Percentiles rank a stretch among this genome's conserved stretches.
Conservation (phyloP, 2,888 invertebrate species). For the Hypomecis punctinalis region DNA sequence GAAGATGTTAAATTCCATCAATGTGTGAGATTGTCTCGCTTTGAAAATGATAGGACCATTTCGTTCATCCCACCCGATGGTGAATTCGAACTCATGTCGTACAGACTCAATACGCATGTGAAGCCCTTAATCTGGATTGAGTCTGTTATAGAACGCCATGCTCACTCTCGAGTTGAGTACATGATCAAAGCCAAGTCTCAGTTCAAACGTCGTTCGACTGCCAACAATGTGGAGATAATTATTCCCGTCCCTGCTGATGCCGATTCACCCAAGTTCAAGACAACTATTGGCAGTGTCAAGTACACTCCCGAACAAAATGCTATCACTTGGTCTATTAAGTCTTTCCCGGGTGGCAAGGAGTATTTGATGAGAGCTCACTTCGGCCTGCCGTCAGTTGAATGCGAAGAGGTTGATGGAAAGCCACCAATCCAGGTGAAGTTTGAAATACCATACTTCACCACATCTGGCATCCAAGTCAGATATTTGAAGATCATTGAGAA, state of each 20-base stretch:
- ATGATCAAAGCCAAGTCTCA: constrained; percentile 99
- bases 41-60: constrained; percentile 99
- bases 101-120: constrained; percentile 97
- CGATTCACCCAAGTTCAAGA: constrained; percentile 99
- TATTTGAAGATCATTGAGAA: constrained; percentile 99
- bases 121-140: constrained; percentile 99
- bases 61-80: constrained; percentile 99
- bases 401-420: constrained; percentile 97
- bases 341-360: constrained; percentile 99
- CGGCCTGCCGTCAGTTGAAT: constrained; percentile 97
- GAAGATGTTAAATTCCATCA: constrained; percentile 99
- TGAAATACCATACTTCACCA: constrained; percentile 99
- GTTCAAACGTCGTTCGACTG: constrained; percentile 98
- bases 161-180: constrained; percentile 98
- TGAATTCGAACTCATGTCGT: constrained; percentile 99
- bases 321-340: constrained; percentile 98
- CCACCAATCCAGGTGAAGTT: constrained; percentile 99
- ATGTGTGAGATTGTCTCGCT: constrained; percentile 97
- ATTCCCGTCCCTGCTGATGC: constrained; percentile 98
- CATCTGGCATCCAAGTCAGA: constrained; percentile 98
- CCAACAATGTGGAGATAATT: constrained; percentile 99
- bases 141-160: constrained; percentile 98
- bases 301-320: constrained; percentile 99
- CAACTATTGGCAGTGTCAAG: constrained; percentile 98
- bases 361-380: constrained; percentile 99